Evolutionary conservation across 2,888 invertebrate genomes (phyloP).

Genomic region (Chalcosyrphus nemorum): DNA sequence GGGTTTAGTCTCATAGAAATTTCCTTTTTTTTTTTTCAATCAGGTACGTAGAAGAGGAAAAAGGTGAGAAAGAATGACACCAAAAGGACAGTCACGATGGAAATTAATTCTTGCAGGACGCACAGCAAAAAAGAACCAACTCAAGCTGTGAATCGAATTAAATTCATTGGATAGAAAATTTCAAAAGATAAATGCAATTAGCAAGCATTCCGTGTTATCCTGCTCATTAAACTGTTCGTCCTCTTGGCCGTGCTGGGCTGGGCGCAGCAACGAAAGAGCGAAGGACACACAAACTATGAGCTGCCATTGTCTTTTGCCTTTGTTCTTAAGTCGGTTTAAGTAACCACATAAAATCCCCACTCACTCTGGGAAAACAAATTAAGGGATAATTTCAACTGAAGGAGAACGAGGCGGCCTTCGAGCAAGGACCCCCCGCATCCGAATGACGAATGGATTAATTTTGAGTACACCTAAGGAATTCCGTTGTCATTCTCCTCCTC

Average conservation of each 20-base stretch:
- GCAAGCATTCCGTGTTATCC: constrained; percentile 51
- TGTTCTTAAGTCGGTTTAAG: constrained; percentile 37
- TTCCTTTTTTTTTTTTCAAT: neutral
- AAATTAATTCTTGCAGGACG: constrained; percentile 75
- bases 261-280: neutral
- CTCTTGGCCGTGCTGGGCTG: neutral
- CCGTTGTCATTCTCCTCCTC: constrained; percentile 31
- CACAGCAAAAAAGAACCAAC: neutral
- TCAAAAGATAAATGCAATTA: constrained; percentile 66
- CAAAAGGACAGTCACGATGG: constrained; percentile 74
- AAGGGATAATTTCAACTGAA: constrained; percentile 48
- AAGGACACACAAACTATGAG: neutral
- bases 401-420: neutral
- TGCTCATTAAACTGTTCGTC: constrained; percentile 64
- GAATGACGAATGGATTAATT: constrained; percentile 71
- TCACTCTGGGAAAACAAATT: constrained; percentile 64
- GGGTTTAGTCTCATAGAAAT: neutral
- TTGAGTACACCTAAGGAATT: constrained; percentile 67
- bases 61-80: constrained; percentile 66
- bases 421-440: constrained; percentile 5
- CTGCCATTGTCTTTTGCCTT: constrained; percentile 21
- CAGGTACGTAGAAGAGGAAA: constrained; percentile 9
- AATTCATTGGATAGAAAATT: constrained; percentile 63
- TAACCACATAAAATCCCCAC: constrained; percentile 52
- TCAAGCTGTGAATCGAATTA: constrained; percentile 58